Evolutionary conservation across 2,113 vertebrate species (phyloP).

Genomic region (Chauna torquata): DNA sequence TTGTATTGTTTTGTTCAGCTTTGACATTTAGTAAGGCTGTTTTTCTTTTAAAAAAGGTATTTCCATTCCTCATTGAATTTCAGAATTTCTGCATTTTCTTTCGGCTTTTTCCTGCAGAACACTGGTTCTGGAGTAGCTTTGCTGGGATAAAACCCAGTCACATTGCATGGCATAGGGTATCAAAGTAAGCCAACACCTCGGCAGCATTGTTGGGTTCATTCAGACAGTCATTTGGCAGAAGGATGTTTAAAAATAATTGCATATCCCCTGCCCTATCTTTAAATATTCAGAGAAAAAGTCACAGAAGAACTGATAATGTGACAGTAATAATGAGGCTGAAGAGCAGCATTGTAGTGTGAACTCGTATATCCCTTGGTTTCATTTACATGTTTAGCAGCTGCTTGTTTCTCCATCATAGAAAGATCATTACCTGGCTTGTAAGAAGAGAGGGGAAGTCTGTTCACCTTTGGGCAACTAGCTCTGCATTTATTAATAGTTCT

Average conservation of each 20-base stretch:
- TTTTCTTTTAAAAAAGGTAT: not conserved
- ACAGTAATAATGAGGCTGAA: constrained; percentile 11
- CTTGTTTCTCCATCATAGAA: not conserved
- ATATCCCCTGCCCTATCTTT: not conserved
- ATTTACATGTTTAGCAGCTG: constrained; percentile 67
- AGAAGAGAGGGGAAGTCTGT: constrained; percentile 41
- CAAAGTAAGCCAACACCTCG: not conserved
- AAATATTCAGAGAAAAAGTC: constrained; percentile 54
- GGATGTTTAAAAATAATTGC: constrained; percentile 8
- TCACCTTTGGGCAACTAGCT: constrained; percentile 64
- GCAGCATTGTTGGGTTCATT: not conserved
- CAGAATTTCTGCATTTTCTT: not conserved
- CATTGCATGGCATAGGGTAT: not conserved
- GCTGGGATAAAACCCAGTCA: not conserved
- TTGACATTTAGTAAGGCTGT: not conserved
- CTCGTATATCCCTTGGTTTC: not conserved
- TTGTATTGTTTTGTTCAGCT: not conserved
- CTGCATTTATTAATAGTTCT: constrained; percentile 66
- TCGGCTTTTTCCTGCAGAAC: not conserved
- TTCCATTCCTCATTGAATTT: not conserved
- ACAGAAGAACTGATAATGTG: not conserved
- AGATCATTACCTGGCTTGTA: constrained; percentile 45
- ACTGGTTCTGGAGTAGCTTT: not conserved
- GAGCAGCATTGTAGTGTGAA: constrained; percentile 7
- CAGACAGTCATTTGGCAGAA: not conserved